A percentile compares a stretch with the other conserved stretches of the same genome.
These are phyloP conservation scores for Coelopa frigida DNA, from an alignment of 1,140 invertebrate species.

Conservation along the genomic window DNA sequence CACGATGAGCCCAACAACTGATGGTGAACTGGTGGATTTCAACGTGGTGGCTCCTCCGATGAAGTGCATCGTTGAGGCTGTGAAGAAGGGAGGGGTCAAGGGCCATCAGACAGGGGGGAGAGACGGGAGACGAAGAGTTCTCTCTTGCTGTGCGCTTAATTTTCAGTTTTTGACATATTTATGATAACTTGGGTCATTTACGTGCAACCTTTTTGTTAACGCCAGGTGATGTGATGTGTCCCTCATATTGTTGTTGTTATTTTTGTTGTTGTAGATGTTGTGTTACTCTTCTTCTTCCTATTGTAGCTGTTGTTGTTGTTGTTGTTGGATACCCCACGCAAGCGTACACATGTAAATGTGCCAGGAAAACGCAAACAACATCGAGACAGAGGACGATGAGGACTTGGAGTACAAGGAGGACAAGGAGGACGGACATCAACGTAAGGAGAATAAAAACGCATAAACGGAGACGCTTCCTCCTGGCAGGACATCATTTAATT, in stretches of 20 bases:
- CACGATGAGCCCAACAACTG: no score
- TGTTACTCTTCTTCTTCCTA: background rate
- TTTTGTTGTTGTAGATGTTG: constrained; percentile 3
- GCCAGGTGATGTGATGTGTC: constrained; percentile 30
- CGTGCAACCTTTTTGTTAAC: constrained; percentile 40
- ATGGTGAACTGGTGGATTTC: no score
- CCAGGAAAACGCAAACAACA: background rate
- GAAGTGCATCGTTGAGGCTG: no score
- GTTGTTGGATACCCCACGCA: constrained; percentile 6
- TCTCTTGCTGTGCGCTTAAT: constrained; percentile 42
- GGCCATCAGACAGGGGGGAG: no score
- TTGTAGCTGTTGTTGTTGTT: constrained; percentile 1
- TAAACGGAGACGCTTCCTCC: no score
- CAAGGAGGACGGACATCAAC: no score
- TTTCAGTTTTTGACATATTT: constrained; percentile 44
- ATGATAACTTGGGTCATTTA: constrained; percentile 46
- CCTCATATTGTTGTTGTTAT: background rate
- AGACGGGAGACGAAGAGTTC: no score
- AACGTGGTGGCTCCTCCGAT: no score
- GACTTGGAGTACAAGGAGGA: no score
- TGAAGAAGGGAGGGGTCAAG: no score
- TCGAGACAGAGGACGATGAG: no score
- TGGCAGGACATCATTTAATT: constrained; percentile 46
- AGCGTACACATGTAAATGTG: background rate
- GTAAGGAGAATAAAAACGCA: background rate